Conservation (phyloP, 2,113 vertebrate species). For the Solea solea region DNA sequence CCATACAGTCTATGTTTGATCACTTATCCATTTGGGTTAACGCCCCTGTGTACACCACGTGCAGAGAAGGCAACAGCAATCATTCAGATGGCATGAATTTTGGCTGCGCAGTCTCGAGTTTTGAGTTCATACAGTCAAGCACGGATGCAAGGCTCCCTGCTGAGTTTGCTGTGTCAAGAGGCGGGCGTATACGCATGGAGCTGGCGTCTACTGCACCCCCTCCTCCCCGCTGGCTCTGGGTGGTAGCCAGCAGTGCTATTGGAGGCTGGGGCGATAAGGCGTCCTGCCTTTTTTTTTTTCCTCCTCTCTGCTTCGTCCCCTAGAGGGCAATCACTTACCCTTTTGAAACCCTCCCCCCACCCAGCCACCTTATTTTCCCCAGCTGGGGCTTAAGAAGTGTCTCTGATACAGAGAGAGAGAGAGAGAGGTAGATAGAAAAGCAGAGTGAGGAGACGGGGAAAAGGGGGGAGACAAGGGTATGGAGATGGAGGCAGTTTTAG, state of each 20-base stretch:
- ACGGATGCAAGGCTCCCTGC: constrained; percentile 57
- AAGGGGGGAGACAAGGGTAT: constrained; percentile 30
- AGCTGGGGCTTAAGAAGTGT: constrained; percentile 76
- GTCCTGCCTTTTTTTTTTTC: constrained; percentile 66
- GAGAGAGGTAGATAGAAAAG: constrained; percentile 47
- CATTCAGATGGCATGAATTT: constrained; percentile 52
- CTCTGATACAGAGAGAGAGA: constrained; percentile 67
- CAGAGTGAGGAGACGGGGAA: constrained; percentile 29
- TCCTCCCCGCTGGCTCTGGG: constrained; percentile 51
- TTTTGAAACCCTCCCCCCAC: constrained; percentile 80
- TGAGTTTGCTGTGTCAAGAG: constrained; percentile 78
- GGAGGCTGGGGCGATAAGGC: constrained; percentile 77
- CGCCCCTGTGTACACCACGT: constrained; percentile 11
- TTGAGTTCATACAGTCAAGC: constrained; percentile 42
- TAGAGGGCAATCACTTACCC: constrained; percentile 87
- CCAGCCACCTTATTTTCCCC: constrained; percentile 69
- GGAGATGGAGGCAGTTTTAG: constrained; percentile 39
- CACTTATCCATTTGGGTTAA: constrained; percentile 9
- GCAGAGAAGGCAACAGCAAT: constrained; percentile 15
- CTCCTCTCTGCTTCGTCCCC: constrained; percentile 76
- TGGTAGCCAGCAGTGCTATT: constrained; percentile 76
- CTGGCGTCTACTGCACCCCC: constrained; percentile 48
- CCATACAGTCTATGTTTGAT: background rate
- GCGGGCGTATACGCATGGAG: constrained; percentile 62
- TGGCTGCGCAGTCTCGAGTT: constrained; percentile 37